A percentile compares a stretch with the other conserved stretches of the same genome.
Conservation (phyloP, 2,113 vertebrate species). For the Burhinus oedicnemus region DNA sequence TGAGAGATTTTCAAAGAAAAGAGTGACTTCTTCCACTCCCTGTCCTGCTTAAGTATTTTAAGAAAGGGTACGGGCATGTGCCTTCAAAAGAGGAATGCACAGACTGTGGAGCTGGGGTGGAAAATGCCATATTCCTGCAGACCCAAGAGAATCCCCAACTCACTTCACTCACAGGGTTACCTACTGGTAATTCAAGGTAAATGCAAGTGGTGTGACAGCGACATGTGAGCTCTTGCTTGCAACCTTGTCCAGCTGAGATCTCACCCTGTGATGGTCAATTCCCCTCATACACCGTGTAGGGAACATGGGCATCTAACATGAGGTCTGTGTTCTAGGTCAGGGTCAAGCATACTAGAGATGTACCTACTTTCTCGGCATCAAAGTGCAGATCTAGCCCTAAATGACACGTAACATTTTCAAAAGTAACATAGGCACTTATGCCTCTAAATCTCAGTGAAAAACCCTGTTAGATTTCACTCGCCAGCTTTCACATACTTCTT, state of each 20-base stretch:
- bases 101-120: not conserved
- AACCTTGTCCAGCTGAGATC: not conserved
- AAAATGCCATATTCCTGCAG: not conserved
- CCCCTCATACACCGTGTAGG: fast-evolving
- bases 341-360: not conserved
- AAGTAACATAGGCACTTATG: not conserved
- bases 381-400: not conserved
- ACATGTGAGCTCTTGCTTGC: not conserved
- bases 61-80: not conserved
- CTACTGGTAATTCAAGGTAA: not conserved
- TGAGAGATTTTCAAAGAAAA: not conserved
- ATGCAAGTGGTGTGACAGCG: not conserved
- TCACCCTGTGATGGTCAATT: not conserved
- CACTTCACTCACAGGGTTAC: not conserved
- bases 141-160: not conserved
- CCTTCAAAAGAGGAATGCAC: not conserved
- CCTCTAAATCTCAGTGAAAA: not conserved
- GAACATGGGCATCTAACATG: not conserved
- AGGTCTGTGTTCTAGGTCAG: not conserved
- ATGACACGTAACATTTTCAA: not conserved
- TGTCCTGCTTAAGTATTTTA: not conserved
- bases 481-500: not conserved
- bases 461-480: not conserved
- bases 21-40: not conserved
- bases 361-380: not conserved